Base-by-base conservation (phyloP, 2,797 vertebrate genomes). In the Phoeniculus purpureus region DNA sequence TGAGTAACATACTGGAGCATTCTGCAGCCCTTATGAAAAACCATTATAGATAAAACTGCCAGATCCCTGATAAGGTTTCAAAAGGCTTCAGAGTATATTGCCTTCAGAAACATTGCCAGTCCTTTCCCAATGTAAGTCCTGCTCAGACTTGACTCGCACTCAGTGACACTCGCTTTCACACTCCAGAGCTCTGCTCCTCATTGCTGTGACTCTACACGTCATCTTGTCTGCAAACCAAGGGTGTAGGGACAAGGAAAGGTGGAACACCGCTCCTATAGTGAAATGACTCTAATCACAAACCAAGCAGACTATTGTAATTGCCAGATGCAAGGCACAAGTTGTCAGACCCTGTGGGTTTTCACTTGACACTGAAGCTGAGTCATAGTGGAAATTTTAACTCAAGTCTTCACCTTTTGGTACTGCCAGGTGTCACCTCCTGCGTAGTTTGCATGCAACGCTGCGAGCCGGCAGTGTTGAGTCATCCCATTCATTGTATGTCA, bases 1-100 rank as follows among this genome's bases (percentile, higher is more conserved):
- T 12, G 31, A 79, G 84, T 16, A 86, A 76, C 68, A 70, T 16
- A 47, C 78, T 52, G 40, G 47, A 87, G 84, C 67, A 43, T 59
- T 85, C 91, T 87, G 60, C 52, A 77, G 73, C 76, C 66, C 70
- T 64, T 85, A 80, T 66, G 72, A 74, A 94, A 96, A 96, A 64
- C 73, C 87, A 77, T 91, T 89, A 81, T 21, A 95, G 94, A 94
- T 94, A 90, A 91, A 93, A 81, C 55, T 74, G 52, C 32, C 93
- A 75, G 47, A 62, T 91, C 66, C 34, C 37, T 3, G 75, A 26
- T 92, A 85, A 94, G 51, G 40, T 52, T 89, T 94, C 76, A 75
- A 64, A 93, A 83, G 82, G 60, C 66, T 45, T 31, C 62, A 34
- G 12, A 78, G 72, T 45, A 37, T 27, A 66, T 43, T 92, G 66